Percentiles rank a stretch among this genome's conserved stretches.
Evolutionary conservation across 2,113 vertebrate species (phyloP).

Genomic region (Elachura formosa): DNA sequence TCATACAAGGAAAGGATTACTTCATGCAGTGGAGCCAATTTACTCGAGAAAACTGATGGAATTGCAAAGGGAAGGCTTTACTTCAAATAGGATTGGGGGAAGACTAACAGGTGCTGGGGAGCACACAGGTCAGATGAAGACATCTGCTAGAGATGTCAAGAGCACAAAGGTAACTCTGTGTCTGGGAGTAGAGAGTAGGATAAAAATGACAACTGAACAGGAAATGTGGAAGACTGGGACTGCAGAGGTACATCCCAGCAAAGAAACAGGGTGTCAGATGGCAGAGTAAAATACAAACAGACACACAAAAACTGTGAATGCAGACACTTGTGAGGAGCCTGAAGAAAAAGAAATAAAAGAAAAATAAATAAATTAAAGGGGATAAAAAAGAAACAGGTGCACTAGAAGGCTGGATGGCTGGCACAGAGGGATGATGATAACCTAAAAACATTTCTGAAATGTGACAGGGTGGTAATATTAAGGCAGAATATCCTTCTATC

Average conservation of each 20-base stretch:
- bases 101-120: slow-evolving; percentile 46
- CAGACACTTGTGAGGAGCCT: not conserved
- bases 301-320: not conserved
- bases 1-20: not conserved
- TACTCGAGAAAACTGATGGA: not conserved
- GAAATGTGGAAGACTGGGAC: slow-evolving; percentile 7
- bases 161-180: slow-evolving; percentile 59
- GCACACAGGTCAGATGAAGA: slow-evolving; percentile 46
- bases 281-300: not conserved
- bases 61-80: not conserved
- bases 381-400: not conserved
- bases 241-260: not conserved
- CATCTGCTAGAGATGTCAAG: slow-evolving; percentile 56
- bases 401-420: not conserved
- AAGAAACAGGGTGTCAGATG: slow-evolving; percentile 22
- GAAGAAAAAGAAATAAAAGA: accelerated
- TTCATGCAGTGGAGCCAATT: not conserved
- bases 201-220: slow-evolving; percentile 60
- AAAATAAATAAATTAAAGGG: no score
- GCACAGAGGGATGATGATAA: not conserved
- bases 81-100: slow-evolving; percentile 1
- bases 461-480: not conserved
- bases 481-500: not conserved
- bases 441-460: slow-evolving; percentile 7
- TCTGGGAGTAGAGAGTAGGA: not conserved